phyloP scores from a whole-genome alignment of 1,140 invertebrate species.

The Pissodes strobi region DNA sequence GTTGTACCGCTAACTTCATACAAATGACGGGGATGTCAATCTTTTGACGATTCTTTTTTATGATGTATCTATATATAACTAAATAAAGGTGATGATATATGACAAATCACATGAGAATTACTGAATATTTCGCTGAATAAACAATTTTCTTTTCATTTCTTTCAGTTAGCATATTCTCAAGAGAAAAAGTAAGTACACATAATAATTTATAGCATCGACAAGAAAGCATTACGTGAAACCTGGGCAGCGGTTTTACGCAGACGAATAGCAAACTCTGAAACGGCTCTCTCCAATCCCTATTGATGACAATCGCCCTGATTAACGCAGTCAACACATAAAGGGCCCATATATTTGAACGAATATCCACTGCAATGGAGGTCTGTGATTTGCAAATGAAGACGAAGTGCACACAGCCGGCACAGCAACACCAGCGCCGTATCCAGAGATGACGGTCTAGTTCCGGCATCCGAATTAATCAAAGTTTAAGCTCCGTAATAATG shows the following conservation, averaged over 20 bases:
- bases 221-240: too few species aligned
- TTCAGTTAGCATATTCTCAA: too few species aligned
- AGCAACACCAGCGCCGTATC: slow-evolving; percentile 23
- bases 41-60: too few species aligned
- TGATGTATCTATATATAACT: too few species aligned
- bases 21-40: too few species aligned
- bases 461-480: slow-evolving; percentile 56
- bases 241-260: background rate
- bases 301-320: slow-evolving; percentile 39
- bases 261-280: slow-evolving; percentile 10
- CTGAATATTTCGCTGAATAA: too few species aligned
- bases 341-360: slow-evolving; percentile 24
- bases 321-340: slow-evolving; percentile 21
- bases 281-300: slow-evolving; percentile 28
- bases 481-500: slow-evolving; percentile 58
- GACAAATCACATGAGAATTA: too few species aligned
- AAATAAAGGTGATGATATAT: too few species aligned
- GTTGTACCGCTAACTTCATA: too few species aligned
- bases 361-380: slow-evolving; percentile 18
- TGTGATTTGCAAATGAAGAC: slow-evolving; percentile 49
- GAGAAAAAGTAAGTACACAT: too few species aligned
- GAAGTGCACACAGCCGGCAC: slow-evolving; percentile 41
- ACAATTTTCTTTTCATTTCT: too few species aligned
- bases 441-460: slow-evolving; percentile 43
- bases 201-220: too few species aligned